These are phyloP conservation scores for Polyodon spathula DNA, from an alignment of 2,113 vertebrate genomes.

Conservation along the genomic window DNA sequence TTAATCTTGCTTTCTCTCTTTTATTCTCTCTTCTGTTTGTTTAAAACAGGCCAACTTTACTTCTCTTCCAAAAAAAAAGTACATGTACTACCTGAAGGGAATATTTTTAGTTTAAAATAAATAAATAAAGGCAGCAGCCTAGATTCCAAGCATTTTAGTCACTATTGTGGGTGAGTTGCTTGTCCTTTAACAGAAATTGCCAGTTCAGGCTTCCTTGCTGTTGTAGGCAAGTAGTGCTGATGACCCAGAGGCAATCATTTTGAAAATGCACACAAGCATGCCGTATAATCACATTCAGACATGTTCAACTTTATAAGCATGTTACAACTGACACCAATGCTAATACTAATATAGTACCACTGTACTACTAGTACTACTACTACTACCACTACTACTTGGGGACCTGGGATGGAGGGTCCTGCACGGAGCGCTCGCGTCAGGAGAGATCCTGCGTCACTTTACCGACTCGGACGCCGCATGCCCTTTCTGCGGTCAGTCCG, in stretches of 20 bases:
- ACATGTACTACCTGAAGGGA: conserved; percentile 19
- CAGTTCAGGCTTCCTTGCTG: not conserved
- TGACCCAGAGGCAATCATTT: not conserved
- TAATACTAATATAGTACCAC: no score
- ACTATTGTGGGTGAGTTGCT: conserved; percentile 1
- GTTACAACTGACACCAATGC: no score
- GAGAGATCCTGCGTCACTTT: no score
- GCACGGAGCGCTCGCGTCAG: no score
- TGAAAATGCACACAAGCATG: no score
- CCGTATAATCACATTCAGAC: not conserved
- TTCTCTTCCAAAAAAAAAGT: conserved; percentile 19
- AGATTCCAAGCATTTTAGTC: conserved; percentile 6
- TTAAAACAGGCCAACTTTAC: conserved; percentile 24
- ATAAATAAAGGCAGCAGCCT: conserved; percentile 12
- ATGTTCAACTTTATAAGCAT: no score
- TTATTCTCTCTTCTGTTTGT: conserved; percentile 30
- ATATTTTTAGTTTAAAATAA: not conserved
- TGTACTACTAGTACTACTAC: no score
- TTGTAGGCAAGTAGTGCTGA: not conserved
- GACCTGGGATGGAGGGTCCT: no score
- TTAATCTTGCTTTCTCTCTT: no score
- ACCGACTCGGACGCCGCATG: no score
- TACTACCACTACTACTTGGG: no score
- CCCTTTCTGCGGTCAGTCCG: no score
- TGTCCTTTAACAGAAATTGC: conserved; percentile 1